These are phyloP conservation scores for Meloidogyne hapla DNA, from an alignment of 1,140 invertebrate species.

Conservation along the genomic window DNA sequence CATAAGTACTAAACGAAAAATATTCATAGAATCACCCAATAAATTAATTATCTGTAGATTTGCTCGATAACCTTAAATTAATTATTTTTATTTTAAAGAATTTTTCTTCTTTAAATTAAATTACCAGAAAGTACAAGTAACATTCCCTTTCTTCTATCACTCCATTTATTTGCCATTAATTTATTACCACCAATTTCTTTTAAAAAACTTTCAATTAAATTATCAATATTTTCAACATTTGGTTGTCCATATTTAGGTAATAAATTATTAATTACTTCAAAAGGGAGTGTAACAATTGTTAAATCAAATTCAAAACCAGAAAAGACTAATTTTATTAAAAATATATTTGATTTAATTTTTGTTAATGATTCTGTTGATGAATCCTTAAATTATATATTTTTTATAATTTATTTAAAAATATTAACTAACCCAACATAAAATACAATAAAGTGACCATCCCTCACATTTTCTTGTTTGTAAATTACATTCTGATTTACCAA, in stretches of 20 bases:
- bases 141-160: not conserved
- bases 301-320: not conserved
- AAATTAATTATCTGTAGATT: not conserved
- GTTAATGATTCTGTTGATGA: not conserved
- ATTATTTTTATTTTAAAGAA: too few relatives aligned
- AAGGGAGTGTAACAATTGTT: not conserved
- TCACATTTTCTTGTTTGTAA: not conserved
- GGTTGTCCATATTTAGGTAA: not conserved
- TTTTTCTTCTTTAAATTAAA: not conserved
- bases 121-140: not conserved
- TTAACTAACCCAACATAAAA: not conserved
- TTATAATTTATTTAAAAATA: not conserved
- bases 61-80: not conserved
- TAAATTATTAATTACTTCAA: not conserved
- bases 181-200: not conserved
- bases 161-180: not conserved
- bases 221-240: not conserved
- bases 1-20: not conserved
- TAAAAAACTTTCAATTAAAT: not conserved
- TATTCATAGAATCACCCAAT: not conserved
- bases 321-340: not conserved
- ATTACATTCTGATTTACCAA: not conserved
- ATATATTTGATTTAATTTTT: not conserved
- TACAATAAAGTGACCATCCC: not conserved
- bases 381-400: not conserved